Evolutionary conservation across 1,140 invertebrate species (phyloP), one percentile per base, ranked within the genome.

Genomic region (Zaprionus taronus): DNA sequence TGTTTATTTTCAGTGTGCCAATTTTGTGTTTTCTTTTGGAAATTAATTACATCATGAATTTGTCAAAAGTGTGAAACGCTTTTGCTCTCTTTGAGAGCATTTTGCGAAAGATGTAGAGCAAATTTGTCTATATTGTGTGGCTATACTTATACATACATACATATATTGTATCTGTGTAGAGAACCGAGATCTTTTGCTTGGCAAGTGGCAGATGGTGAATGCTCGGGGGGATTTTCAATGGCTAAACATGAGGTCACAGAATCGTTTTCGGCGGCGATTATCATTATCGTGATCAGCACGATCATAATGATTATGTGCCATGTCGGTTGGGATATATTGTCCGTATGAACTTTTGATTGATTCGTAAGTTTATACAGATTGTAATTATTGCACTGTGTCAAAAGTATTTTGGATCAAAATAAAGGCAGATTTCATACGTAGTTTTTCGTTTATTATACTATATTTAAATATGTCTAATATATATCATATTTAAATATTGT

Each of bases 41-140:
- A 90, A 84, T 90, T 84, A 89, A 89, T 87, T 90, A 81, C 75
- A 89, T 83, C 80, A 83, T 79, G 83, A 81, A 77, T 87, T 87
- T 89, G 83, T 89, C 84, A 87, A 87, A 80, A 86, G 65, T 77
- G 68, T 66, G 34, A 67, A 60, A 24, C 17, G 53, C 47, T 36
- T 44, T 14, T 26, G 34, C 20, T 24, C 51, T 57, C 65, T 58
- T 55, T 41, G 20, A 15, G 26, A 31, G 14, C 17, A 34, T 17
- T 62, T 57, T 38, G 24, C 38, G 17, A n/a, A 58, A 31, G 28
- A 57, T 49, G 15, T 47, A 57, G 65, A 57, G 36, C 55, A 58
- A 51, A 24, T 22, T 20, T 51, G 11, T 20, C 47, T 22, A 22
- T 47, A n/a, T 17, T 2, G 41, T 17, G 15, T 17, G 7, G 53